Evolutionary conservation across 2,888 invertebrate genomes (phyloP), one percentile per base, ranked within the genome.

Genomic region (Mythimna loreyi): DNA sequence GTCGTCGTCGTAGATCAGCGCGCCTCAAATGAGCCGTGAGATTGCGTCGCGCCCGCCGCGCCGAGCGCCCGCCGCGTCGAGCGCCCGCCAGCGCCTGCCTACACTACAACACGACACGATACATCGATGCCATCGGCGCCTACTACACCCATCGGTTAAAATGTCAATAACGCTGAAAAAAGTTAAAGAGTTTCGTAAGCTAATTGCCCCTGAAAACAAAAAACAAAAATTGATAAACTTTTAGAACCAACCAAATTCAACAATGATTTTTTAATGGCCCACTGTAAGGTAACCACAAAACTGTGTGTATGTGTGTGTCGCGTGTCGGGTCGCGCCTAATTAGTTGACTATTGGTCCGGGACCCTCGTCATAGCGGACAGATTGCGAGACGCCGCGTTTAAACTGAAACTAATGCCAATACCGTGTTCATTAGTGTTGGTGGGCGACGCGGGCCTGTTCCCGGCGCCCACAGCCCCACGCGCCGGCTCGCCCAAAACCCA

Each of bases 401-500:
- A 75, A 80, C 67, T 59, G 64, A 78, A 80, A 80, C 80, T 80
- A 78, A 80, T 80, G 80, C 30, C 70, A 76, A 21, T 71, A 58
- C 61, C 67, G 52, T 80, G 76, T 78, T 75, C 70, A 64, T 75
- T 80, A 75, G 61, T 62, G 76, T 70, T 66, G 45, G 52, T 50
- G 47, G 49, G 61, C 52, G 64, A 61, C 57, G 33, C 56, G 40
- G 19, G 33, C 30, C 55, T 25, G 59, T 30, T 55, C n/a, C 52
- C 45, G 53, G 2, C 45, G 43, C 7, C 40, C 25, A 23, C 36
- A 0, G 6, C 13, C 2, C 16, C 30, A 9, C 40, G 21, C 28
- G 28, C 21, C 23, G 13, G 28, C 68, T 16, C 13, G 6, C 28
- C 28, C n/a, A n/a, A n/a, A n/a, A n/a, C n/a, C 2, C 28, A 28